phyloP scores from a whole-genome alignment of 1,140 invertebrate genomes.

The Rhopalosiphum maidis region DNA sequence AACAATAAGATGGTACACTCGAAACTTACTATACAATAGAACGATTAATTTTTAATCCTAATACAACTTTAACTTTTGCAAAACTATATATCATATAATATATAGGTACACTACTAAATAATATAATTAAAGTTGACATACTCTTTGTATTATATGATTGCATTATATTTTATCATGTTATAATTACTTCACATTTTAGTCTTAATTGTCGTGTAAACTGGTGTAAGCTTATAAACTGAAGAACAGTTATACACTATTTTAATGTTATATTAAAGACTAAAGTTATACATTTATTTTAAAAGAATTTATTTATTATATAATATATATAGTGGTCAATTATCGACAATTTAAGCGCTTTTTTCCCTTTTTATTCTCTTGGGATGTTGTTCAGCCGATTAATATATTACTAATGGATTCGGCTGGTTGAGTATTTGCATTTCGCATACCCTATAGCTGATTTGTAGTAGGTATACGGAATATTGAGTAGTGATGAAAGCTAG shows the following conservation, averaged over 20 bases:
- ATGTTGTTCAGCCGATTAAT: conserved; percentile 39
- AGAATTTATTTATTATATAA: neutral
- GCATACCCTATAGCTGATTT: conserved; percentile 19
- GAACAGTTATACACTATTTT: neutral
- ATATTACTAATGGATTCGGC: conserved; percentile 35
- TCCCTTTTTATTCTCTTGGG: conserved; percentile 29
- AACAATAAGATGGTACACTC: too few relatives aligned
- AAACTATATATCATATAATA: neutral
- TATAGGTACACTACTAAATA: neutral
- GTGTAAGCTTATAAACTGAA: neutral
- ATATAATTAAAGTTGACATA: neutral
- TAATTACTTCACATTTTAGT: neutral
- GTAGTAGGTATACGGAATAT: neutral
- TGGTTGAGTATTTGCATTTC: conserved; percentile 5
- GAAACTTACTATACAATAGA: too few relatives aligned
- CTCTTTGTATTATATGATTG: neutral
- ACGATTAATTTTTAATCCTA: neutral
- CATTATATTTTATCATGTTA: neutral
- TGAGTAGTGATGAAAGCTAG: neutral
- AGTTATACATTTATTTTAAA: neutral
- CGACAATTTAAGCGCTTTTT: conserved; percentile 43
- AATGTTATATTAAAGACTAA: neutral
- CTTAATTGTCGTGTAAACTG: neutral
- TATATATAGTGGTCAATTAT: conserved; percentile 30
- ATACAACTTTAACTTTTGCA: neutral